Base-by-base conservation (phyloP, 2,888 invertebrate genomes). In the Branchellion lobata region DNA sequence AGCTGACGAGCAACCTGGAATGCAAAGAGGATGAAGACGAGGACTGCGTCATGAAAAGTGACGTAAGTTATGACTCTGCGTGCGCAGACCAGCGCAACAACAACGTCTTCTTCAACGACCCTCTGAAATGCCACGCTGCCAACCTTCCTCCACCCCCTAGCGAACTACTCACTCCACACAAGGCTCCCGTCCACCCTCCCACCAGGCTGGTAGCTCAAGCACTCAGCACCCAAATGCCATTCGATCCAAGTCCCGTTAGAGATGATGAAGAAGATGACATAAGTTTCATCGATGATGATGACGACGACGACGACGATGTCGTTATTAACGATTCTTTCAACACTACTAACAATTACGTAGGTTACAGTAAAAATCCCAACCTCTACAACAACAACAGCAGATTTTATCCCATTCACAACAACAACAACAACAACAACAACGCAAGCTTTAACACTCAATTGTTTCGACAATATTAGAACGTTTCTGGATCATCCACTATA, bases 271-370 rank as follows among this genome's bases (percentile, higher is more conserved):
- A 57, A 24, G 61, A 57, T 57, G 61, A 57, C 21, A 57, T 57
- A 24, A 57, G 61, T n/a, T 57, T 57, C 61, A 57, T 57, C 24
- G 75, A 53, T 11, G 77, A 57, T 36, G 33, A 65, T 31, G 57
- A 53, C 31, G 57, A 53, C 2, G 76, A 76, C 27, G 77, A 77
- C 24, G 77, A 77, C 24, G 77, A 57, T 1, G 77, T 33, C n/a
- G 53, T 65, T 34, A 69, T 33, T 33, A 69, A 3, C 27, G 69
- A 33, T n/a, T 14, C 8, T 34, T 69, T 8, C 33, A n/a, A 8
- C 27, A 69, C n/a, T 5, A 65, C 3, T 21, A 29, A 65, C 69
- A 69, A 69, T 29, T 27, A 69, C n/a, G 2, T 31, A 8, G 31
- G 31, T 8, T 69, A 69, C 33, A 69, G n/a, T n/a, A 69, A 69